Percentiles rank a stretch among this genome's conserved stretches.
phyloP scores from a whole-genome alignment of 2,113 vertebrate species.

The Rana temporaria region DNA sequence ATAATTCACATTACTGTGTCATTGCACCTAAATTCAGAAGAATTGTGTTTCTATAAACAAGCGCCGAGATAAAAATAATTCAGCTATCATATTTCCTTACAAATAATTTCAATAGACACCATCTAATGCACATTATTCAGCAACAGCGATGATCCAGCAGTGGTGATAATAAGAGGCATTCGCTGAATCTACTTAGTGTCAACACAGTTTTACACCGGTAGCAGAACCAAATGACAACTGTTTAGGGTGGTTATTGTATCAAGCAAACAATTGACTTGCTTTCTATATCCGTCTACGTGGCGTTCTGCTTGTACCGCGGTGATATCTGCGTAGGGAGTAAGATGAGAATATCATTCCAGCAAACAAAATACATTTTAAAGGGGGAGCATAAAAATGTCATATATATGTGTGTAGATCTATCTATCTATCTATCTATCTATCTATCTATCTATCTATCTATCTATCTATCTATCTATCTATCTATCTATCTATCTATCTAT shows the following conservation, averaged over 20 bases:
- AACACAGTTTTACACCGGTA: slow-evolving; percentile 28
- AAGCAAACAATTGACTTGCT: not conserved
- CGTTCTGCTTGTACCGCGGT: not conserved
- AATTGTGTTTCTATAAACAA: slow-evolving; percentile 16
- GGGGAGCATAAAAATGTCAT: no score
- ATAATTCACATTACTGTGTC: slow-evolving; percentile 5
- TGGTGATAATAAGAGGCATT: slow-evolving; percentile 44
- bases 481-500: not conserved
- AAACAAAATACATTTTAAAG: not conserved
- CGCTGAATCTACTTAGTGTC: slow-evolving; percentile 51
- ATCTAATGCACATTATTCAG: slow-evolving; percentile 40
- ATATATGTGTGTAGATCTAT: no score
- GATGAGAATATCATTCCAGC: not conserved
- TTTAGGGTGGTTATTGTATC: slow-evolving; percentile 32
- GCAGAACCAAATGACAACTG: slow-evolving; percentile 22
- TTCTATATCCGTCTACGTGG: not conserved
- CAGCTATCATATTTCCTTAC: slow-evolving; percentile 38
- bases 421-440: no score
- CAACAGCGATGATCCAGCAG: not conserved
- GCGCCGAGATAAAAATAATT: not conserved
- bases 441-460: no score
- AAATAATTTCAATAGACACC: slow-evolving; percentile 46
- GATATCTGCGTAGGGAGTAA: not conserved
- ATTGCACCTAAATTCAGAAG: not conserved
- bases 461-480: not conserved